These are phyloP conservation scores for Drosophila insularis DNA, from an alignment of 1,140 invertebrate genomes.

Conservation along the genomic window DNA sequence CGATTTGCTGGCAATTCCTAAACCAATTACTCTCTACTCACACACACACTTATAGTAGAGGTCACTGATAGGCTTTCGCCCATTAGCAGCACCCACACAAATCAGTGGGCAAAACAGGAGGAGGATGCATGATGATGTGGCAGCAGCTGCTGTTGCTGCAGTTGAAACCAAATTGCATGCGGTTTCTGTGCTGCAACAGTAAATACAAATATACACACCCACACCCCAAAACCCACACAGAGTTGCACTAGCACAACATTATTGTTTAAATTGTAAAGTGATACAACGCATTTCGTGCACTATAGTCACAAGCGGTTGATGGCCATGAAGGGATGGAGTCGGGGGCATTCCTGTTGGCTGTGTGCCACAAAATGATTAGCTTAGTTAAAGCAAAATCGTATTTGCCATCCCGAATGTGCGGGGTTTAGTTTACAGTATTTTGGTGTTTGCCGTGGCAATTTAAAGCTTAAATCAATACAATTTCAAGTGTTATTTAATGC, in stretches of 20 bases:
- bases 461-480: conserved; percentile 28
- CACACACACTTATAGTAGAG: conserved; percentile 24
- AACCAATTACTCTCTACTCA: conserved; percentile 28
- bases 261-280: conserved; percentile 67
- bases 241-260: conserved; percentile 47
- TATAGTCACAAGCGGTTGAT: background rate
- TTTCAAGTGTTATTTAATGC: conserved; percentile 4
- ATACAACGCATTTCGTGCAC: conserved; percentile 46
- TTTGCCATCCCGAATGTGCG: conserved; percentile 25
- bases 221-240: conserved; percentile 3
- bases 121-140: conserved; percentile 16
- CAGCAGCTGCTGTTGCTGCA: conserved; percentile 15
- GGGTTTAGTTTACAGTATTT: conserved; percentile 9
- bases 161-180: conserved; percentile 37
- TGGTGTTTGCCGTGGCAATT: conserved; percentile 14
- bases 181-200: conserved; percentile 22
- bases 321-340: conserved; percentile 3
- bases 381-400: conserved; percentile 58
- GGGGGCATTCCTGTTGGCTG: conserved; percentile 24
- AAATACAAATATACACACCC: conserved; percentile 13
- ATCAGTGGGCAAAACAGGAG: conserved; percentile 30
- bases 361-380: conserved; percentile 42
- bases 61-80: conserved; percentile 43
- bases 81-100: conserved; percentile 31
- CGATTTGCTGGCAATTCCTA: conserved; percentile 37